Percentiles rank a stretch among this genome's conserved stretches.
phyloP scores from a whole-genome alignment of 1,140 invertebrate genomes.

The Zophobas morio region DNA sequence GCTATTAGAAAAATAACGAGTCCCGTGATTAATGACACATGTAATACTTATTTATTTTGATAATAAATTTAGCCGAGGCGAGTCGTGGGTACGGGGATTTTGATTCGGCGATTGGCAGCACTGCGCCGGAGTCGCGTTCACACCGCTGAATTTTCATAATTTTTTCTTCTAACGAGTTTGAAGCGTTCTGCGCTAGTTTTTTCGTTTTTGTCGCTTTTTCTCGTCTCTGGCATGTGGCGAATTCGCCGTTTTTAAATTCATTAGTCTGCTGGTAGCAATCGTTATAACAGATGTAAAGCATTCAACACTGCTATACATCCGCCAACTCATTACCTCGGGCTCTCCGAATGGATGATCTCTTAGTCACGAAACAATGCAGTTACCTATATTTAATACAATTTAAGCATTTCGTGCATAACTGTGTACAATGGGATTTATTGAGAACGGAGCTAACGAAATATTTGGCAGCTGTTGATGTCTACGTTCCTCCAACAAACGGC shows the following conservation, averaged over 20 bases:
- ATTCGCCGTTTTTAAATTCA: neutral
- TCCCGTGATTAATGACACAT: too few relatives aligned
- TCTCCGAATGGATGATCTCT: slow-evolving; percentile 2
- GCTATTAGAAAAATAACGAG: too few relatives aligned
- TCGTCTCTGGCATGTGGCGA: neutral
- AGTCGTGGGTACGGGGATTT: too few relatives aligned
- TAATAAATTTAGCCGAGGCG: too few relatives aligned
- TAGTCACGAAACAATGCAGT: slow-evolving; percentile 31
- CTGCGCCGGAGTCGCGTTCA: too few relatives aligned
- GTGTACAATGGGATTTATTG: slow-evolving; percentile 18
- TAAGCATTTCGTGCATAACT: slow-evolving; percentile 41
- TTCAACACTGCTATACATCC: slow-evolving; percentile 13
- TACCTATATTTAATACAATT: slow-evolving; percentile 43
- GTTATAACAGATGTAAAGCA: slow-evolving; percentile 8
- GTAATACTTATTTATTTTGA: too few relatives aligned
- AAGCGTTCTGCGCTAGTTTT: too few relatives aligned
- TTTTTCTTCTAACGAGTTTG: too few relatives aligned
- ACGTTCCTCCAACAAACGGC: slow-evolving; percentile 16
- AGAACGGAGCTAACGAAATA: slow-evolving; percentile 13
- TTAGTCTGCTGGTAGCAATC: neutral
- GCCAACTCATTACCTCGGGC: slow-evolving; percentile 7
- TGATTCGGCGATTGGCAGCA: too few relatives aligned
- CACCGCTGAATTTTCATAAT: too few relatives aligned
- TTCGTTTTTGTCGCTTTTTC: too few relatives aligned
- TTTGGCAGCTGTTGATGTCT: slow-evolving; percentile 25